phyloP scores from a whole-genome alignment of 1,140 invertebrate species.

The Melipona quadrifasciata region DNA sequence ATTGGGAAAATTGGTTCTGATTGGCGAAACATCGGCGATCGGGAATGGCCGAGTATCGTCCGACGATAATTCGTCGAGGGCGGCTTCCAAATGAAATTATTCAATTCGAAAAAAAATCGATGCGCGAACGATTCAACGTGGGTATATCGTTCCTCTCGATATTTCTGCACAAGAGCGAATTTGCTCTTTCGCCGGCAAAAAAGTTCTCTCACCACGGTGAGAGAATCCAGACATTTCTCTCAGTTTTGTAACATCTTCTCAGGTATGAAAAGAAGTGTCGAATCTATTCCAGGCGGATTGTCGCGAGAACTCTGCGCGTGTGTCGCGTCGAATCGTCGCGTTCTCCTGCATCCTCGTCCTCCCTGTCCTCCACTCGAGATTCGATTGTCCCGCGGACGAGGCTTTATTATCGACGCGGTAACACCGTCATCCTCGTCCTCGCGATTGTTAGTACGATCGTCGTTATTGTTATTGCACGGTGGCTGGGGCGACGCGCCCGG shows the following conservation, averaged over 20 bases:
- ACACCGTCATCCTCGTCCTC: conserved; percentile 39
- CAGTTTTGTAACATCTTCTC: background rate
- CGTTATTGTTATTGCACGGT: conserved; percentile 49
- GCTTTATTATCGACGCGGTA: conserved; percentile 43
- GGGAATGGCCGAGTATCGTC: background rate
- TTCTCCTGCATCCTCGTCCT: background rate
- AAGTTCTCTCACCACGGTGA: background rate
- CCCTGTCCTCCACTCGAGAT: background rate
- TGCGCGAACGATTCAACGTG: background rate
- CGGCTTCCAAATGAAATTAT: background rate
- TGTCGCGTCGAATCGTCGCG: background rate
- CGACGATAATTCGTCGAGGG: background rate
- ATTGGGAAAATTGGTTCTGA: background rate
- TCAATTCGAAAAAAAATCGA: background rate
- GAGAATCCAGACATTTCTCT: background rate
- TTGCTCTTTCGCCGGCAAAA: too few relatives aligned
- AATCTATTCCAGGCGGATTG: background rate
- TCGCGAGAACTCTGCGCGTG: background rate
- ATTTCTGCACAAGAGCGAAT: background rate
- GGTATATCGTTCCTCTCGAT: background rate
- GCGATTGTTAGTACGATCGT: conserved; percentile 45
- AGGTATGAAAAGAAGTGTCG: background rate
- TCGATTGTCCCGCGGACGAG: conserved; percentile 39
- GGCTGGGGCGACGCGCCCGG: background rate
- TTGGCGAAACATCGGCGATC: background rate